Conservation (phyloP, 2,113 vertebrate genomes). For the Chloroceryle aenea region DNA sequence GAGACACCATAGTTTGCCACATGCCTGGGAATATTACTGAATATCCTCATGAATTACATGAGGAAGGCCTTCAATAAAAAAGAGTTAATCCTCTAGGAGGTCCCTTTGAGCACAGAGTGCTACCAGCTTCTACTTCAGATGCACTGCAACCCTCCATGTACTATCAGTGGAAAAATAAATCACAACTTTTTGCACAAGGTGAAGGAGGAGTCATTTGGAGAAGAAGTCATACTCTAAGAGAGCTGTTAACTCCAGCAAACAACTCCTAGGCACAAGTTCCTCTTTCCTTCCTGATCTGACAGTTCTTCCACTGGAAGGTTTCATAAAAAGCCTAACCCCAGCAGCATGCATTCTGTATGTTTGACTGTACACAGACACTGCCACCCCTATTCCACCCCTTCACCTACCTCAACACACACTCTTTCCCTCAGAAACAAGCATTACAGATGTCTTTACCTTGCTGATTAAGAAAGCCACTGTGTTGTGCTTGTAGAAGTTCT, state of each 20-base stretch:
- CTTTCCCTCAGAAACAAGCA: neutral
- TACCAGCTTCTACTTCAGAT: neutral
- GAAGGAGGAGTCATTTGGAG: neutral
- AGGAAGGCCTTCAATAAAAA: neutral
- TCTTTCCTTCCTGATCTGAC: neutral
- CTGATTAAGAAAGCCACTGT: conserved; percentile 82
- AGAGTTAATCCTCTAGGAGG: neutral
- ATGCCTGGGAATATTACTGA: neutral
- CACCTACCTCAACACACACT: neutral
- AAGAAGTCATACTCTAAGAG: neutral
- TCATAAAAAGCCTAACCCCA: neutral
- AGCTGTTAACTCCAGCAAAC: neutral
- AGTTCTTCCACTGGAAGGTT: neutral
- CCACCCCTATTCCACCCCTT: neutral
- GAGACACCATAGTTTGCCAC: neutral
- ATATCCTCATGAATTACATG: neutral
- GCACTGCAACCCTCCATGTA: neutral
- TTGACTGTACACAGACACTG: neutral
- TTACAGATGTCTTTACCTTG: conserved; percentile 75
- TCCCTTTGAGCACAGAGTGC: neutral
- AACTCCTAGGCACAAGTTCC: neutral
- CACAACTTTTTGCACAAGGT: neutral
- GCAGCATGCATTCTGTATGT: neutral
- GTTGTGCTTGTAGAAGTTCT: conserved; percentile 85
- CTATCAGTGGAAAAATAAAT: neutral